Evolutionary conservation across 2,113 vertebrate genomes (phyloP), one percentile per base, ranked within the genome.

Genomic region (Eidolon helvum): DNA sequence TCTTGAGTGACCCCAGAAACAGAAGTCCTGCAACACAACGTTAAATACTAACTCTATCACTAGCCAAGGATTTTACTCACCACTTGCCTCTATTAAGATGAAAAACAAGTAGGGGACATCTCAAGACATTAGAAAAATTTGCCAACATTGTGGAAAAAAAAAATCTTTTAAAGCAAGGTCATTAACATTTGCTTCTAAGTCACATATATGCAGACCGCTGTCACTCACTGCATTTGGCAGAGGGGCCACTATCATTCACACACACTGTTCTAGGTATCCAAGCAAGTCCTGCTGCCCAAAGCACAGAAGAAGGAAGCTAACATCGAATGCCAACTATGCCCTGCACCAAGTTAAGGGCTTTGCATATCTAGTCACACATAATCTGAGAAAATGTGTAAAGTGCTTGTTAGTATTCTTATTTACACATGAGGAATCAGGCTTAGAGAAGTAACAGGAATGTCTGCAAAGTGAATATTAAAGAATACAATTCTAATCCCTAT

Each of bases 31-130:
- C 40, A 85, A 86, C 15, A 90, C 43, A 75, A 65, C 55, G 80
- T 74, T 84, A 90, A 89, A 85, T 79, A 30, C 79, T 89, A 80
- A 90, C 22, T 48, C 55, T 74, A 75, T 80, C 59, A 92, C 66
- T 59, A 74, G 10, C 40, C 50, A 79, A 72, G 65, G 59, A 85
- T 89, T 80, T 92, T 80, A 95, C 10, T 78, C 19, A 8, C 30
- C 4, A 38, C 4, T 18, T 8, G 65, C 40, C 18, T 80, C 19
- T 77, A 38, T 57, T 91, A 59, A 79, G 63, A 96, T 74, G 30
- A 65, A 89, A 94, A 77, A 69, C 21, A 94, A 91, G 75, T 26
- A 14, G 69, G 43, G 21, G 30, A 74, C 21, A 80, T 61, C 53
- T 53, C 16, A 92, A 53, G 45, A 96, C 35, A 48, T 19, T 57